A percentile compares a stretch with the other conserved stretches of the same genome.
phyloP scores from a whole-genome alignment of 2,113 vertebrate species.

The Planiliza haematocheilus region DNA sequence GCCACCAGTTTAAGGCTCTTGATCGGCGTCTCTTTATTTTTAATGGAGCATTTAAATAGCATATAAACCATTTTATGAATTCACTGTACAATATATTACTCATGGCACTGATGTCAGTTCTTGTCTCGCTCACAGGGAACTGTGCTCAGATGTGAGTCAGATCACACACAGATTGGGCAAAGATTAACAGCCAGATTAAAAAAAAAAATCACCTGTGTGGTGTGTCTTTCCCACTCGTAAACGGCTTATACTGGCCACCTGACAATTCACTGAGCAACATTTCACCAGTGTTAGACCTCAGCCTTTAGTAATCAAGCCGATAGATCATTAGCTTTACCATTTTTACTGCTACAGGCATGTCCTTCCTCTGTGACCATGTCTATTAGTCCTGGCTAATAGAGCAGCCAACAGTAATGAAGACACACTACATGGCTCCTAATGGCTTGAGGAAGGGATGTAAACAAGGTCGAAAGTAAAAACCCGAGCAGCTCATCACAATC shows the following conservation, averaged over 20 bases:
- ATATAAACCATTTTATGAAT: background rate
- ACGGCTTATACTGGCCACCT: slow-evolving; percentile 19
- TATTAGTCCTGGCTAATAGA: slow-evolving; percentile 66
- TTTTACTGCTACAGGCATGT: slow-evolving; percentile 66
- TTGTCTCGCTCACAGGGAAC: background rate
- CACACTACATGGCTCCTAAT: slow-evolving; percentile 56
- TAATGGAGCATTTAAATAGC: slow-evolving; percentile 44
- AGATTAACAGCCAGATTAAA: slow-evolving; percentile 38
- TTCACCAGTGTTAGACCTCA: slow-evolving; percentile 23
- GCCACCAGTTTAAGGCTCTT: slow-evolving; percentile 4
- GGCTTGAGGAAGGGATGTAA: slow-evolving; percentile 57
- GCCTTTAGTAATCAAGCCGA: slow-evolving; percentile 38
- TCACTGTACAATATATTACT: slow-evolving; percentile 27
- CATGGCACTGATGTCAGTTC: slow-evolving; percentile 33
- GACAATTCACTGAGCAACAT: slow-evolving; percentile 20
- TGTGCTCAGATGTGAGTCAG: slow-evolving; percentile 10
- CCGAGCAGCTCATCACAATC: slow-evolving; percentile 25
- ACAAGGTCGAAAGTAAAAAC: slow-evolving; percentile 66
- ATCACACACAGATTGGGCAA: slow-evolving; percentile 19
- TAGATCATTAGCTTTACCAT: slow-evolving; percentile 55
- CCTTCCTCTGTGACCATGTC: slow-evolving; percentile 57
- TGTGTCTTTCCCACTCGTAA: slow-evolving; percentile 27
- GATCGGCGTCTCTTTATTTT: slow-evolving; percentile 28
- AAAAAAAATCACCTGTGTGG: background rate
- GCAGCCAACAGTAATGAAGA: slow-evolving; percentile 69